Conservation (phyloP, 2,113 vertebrate species). For the Callaeas wilsoni region DNA sequence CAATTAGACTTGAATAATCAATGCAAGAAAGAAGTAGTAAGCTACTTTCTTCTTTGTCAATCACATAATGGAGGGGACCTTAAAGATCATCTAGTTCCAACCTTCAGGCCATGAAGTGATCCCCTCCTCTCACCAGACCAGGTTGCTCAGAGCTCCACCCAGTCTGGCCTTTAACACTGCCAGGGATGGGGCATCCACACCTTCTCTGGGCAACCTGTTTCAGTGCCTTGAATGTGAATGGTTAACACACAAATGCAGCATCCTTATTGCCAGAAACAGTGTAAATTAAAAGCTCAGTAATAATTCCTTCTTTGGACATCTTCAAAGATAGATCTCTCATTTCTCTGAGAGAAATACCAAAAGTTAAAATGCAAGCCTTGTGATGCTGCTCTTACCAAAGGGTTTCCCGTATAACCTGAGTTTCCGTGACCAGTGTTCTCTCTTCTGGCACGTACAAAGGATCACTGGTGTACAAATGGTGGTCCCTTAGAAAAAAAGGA, state of each 20-base stretch:
- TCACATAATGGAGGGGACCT: not conserved
- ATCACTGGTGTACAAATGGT: constrained; percentile 89
- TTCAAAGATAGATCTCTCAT: not conserved
- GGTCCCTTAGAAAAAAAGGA: constrained; percentile 79
- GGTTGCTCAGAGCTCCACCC: not conserved
- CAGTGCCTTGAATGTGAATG: not conserved
- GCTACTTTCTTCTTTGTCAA: not conserved
- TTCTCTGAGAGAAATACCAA: not conserved
- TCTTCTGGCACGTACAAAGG: constrained; percentile 90
- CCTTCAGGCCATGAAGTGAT: not conserved
- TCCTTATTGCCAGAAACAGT: not conserved
- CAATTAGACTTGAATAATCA: not conserved
- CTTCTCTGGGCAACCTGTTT: not conserved
- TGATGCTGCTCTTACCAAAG: constrained; percentile 82
- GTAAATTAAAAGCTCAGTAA: not conserved
- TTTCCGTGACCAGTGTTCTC: constrained; percentile 88
- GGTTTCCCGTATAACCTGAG: constrained; percentile 92
- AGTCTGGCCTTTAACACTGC: not conserved
- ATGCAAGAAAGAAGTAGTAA: not conserved
- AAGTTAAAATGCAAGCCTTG: not conserved
- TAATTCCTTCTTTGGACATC: not conserved
- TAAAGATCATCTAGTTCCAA: not conserved
- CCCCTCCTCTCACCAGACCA: not conserved
- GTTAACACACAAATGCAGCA: not conserved
- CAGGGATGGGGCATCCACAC: not conserved